Conservation (phyloP, 2,113 vertebrate species). For the Trogon melanurus region DNA sequence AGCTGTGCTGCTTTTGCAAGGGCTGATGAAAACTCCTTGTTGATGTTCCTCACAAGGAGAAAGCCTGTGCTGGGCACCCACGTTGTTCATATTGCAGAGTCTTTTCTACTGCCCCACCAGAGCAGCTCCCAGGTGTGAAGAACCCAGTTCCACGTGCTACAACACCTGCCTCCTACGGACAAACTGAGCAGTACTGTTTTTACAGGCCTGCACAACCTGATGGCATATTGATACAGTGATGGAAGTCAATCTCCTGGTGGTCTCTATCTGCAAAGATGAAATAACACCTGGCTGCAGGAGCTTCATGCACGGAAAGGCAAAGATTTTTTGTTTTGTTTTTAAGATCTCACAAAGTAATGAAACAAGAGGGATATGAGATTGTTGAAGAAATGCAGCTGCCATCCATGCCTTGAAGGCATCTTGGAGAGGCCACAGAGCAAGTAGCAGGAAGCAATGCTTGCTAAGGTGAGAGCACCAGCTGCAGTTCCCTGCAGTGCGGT, state of each 20-base stretch:
- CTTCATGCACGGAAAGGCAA: neutral
- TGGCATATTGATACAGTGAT: neutral
- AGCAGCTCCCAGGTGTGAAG: neutral
- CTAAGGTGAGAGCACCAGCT: neutral
- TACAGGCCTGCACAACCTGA: neutral
- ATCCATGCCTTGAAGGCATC: neutral
- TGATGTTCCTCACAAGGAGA: neutral
- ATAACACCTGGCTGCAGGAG: neutral
- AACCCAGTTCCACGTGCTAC: neutral
- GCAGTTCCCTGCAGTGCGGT: neutral
- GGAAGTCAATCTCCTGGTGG: neutral
- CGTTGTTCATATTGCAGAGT: neutral
- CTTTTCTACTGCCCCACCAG: neutral
- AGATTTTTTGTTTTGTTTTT: neutral
- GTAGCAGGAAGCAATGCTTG: neutral
- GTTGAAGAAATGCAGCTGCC: neutral
- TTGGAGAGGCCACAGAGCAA: rapidly evolving
- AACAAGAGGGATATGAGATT: neutral
- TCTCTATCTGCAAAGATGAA: neutral
- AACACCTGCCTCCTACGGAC: neutral
- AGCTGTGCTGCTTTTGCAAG: neutral
- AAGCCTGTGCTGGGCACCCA: neutral
- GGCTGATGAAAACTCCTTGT: neutral
- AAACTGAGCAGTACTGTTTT: neutral
- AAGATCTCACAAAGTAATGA: neutral